phyloP scores from a whole-genome alignment of 2,113 vertebrate genomes.

The Scophthalmus maximus region DNA sequence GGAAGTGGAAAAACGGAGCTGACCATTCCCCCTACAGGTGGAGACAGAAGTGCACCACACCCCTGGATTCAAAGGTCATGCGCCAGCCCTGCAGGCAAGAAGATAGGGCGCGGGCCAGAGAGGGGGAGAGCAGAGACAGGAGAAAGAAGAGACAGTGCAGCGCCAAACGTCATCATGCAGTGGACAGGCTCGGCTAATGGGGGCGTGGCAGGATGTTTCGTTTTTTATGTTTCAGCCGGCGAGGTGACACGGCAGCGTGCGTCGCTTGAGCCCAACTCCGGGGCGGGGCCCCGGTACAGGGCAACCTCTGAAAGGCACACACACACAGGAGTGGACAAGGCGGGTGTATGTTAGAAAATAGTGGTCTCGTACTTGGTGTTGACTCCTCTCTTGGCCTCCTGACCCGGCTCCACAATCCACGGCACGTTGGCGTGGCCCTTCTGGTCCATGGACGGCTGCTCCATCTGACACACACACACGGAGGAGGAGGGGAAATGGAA shows the following conservation, averaged over 20 bases:
- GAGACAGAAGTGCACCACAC: conserved; percentile 83
- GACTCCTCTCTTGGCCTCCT: conserved; percentile 99
- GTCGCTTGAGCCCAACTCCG: conserved; percentile 78
- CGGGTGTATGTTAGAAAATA: conserved; percentile 97
- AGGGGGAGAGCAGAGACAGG: conserved; percentile 79
- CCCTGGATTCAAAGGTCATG: conserved; percentile 81
- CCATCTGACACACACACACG: conserved; percentile 93
- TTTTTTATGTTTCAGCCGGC: conserved; percentile 68
- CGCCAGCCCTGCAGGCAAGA: conserved; percentile 87
- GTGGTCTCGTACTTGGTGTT: conserved; percentile 99
- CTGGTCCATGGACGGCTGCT: conserved; percentile 95
- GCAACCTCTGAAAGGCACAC: conserved; percentile 98
- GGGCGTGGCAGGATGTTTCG: conserved; percentile 80
- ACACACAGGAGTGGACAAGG: conserved; percentile 89
- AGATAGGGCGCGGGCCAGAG: conserved; percentile 74
- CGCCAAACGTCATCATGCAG: conserved; percentile 88
- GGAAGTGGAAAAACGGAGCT: conserved; percentile 59
- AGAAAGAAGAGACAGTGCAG: conserved; percentile 79
- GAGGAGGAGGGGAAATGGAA: background rate
- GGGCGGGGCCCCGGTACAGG: conserved; percentile 84
- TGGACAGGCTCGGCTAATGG: conserved; percentile 80
- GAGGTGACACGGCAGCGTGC: conserved; percentile 71
- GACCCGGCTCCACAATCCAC: conserved; percentile 99
- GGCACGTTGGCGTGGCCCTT: conserved; percentile 98
- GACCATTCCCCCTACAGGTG: conserved; percentile 80